Evolutionary conservation across 2,888 invertebrate species (phyloP).

Genomic region (Sarcophaga carnaria): DNA sequence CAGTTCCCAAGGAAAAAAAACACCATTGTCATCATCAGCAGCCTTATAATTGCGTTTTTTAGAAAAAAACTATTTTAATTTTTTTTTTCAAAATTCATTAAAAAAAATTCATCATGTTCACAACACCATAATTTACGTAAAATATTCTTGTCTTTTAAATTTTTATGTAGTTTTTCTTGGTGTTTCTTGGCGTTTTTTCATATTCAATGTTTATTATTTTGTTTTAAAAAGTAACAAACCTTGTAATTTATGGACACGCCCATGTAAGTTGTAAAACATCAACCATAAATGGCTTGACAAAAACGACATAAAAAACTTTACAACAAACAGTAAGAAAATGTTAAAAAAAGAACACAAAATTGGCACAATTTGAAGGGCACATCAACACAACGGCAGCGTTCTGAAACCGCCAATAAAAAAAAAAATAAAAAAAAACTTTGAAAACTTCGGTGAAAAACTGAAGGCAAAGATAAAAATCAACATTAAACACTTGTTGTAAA

Average conservation of each 20-base stretch:
- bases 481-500: conserved; percentile 52
- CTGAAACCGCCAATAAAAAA: too few species aligned
- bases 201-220: conserved; percentile 44
- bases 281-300: conserved; percentile 50
- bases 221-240: conserved; percentile 57
- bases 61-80: conserved; percentile 33
- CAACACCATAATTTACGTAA: conserved; percentile 69
- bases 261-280: conserved; percentile 65
- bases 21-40: conserved; percentile 24
- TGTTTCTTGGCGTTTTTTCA: background rate
- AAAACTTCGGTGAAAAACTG: too few species aligned
- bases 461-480: conserved; percentile 35
- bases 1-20: too few species aligned
- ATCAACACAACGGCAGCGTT: conserved; percentile 19
- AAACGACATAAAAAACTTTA: conserved; percentile 44
- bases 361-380: conserved; percentile 53
- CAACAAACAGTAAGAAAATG: conserved; percentile 4
- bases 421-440: too few species aligned
- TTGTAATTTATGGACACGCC: conserved; percentile 68
- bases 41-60: conserved; percentile 25
- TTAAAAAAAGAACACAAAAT: background rate
- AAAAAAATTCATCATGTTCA: conserved; percentile 66
- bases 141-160: conserved; percentile 34
- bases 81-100: background rate
- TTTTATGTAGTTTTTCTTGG: conserved; percentile 28